These are phyloP conservation scores for Rhorus exstirpatorius DNA, from an alignment of 2,888 invertebrate genomes.

Conservation along the genomic window DNA sequence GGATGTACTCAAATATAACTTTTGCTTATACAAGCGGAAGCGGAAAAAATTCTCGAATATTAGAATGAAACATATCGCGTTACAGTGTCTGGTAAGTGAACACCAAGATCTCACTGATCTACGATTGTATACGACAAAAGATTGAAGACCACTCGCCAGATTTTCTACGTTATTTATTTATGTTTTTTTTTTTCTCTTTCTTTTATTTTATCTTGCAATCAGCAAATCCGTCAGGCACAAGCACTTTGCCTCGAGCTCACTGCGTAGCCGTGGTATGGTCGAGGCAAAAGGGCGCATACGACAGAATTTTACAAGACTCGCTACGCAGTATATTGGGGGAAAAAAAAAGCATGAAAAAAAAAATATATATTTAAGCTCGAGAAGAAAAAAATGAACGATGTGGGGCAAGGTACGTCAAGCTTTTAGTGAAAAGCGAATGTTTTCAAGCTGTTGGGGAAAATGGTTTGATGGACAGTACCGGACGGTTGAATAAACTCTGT, in stretches of 20 bases:
- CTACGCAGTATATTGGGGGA: background rate
- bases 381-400: conserved; percentile 39
- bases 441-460: conserved; percentile 64
- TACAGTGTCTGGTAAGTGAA: too few relatives aligned
- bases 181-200: conserved; percentile 12
- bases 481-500: conserved; percentile 64
- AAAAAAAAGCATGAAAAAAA: conserved; percentile 25
- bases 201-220: conserved; percentile 3
- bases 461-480: conserved; percentile 64
- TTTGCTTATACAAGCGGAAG: too few relatives aligned
- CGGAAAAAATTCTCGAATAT: background rate
- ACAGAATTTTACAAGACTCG: conserved; percentile 1
- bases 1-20: too few relatives aligned
- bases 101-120: background rate
- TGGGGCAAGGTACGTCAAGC: conserved; percentile 51
- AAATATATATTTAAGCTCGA: background rate
- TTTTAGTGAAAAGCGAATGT: conserved; percentile 63
- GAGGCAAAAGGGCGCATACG: background rate
- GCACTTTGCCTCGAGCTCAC: conserved; percentile 26
- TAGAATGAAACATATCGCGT: too few relatives aligned
- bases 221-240: conserved; percentile 46
- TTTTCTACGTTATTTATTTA: background rate
- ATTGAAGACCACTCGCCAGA: conserved; percentile 25
- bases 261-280: background rate
- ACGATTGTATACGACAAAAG: conserved; percentile 22